These are phyloP conservation scores for Argyrosomus japonicus DNA, from an alignment of 2,113 vertebrate genomes.

Conservation along the genomic window DNA sequence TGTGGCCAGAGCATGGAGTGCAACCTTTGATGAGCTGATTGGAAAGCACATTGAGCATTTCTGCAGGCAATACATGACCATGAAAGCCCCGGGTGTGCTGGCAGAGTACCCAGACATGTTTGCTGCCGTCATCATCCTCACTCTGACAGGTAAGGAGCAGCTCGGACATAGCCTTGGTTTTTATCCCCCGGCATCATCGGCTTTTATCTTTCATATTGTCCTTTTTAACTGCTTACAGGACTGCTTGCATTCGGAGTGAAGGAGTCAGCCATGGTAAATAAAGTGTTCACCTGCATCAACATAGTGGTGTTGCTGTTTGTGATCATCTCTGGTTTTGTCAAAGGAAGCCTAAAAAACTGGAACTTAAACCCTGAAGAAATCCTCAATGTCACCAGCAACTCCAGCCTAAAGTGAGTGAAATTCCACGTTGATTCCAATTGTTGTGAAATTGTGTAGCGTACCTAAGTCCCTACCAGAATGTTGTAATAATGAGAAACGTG, in stretches of 20 bases:
- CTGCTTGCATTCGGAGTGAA: slow-evolving; percentile 94
- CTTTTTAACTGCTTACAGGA: slow-evolving; percentile 75
- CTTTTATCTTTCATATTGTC: not conserved
- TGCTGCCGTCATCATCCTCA: slow-evolving; percentile 92
- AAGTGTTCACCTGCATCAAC: slow-evolving; percentile 96
- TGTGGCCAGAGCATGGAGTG: slow-evolving; percentile 95
- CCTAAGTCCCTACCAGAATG: no score
- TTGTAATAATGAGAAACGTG: not conserved
- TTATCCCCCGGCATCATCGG: not conserved
- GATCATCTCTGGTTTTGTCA: slow-evolving; percentile 92
- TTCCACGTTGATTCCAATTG: no score
- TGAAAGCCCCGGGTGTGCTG: slow-evolving; percentile 88
- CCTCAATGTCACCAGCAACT: slow-evolving; percentile 73
- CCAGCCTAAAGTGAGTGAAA: slow-evolving; percentile 68
- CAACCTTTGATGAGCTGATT: slow-evolving; percentile 94
- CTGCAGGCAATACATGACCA: slow-evolving; percentile 86
- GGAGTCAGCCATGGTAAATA: slow-evolving; percentile 95
- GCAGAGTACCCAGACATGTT: slow-evolving; percentile 94
- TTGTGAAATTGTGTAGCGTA: not conserved
- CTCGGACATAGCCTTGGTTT: not conserved
- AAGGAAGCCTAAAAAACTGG: slow-evolving; percentile 94
- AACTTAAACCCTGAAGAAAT: slow-evolving; percentile 84
- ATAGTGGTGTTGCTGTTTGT: slow-evolving; percentile 94
- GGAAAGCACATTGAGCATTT: slow-evolving; percentile 88
- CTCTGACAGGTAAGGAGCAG: slow-evolving; percentile 87